A percentile compares a stretch with the other conserved stretches of the same genome.
Evolutionary conservation across 2,113 vertebrate species (phyloP).

Genomic region (Anarhynchus alexandrinus): DNA sequence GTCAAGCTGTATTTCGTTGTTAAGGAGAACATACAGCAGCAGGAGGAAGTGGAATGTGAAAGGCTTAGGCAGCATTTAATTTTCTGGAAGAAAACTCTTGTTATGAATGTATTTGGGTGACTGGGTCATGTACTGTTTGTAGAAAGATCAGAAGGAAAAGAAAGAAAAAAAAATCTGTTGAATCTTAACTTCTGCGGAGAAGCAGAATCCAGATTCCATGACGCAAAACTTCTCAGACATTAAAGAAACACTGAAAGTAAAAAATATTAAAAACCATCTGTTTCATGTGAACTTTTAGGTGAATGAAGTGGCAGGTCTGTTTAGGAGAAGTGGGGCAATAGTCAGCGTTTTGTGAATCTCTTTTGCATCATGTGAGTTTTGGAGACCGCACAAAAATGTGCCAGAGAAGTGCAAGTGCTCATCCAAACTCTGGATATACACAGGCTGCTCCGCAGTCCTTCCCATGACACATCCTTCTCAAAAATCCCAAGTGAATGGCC

Average conservation of each 20-base stretch:
- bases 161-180: not conserved
- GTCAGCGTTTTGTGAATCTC: not conserved
- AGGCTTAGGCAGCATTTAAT: not conserved
- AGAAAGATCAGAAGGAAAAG: not conserved
- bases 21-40: not conserved
- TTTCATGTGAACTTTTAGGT: not conserved
- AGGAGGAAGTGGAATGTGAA: not conserved
- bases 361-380: not conserved
- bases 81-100: not conserved
- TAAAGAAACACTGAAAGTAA: not conserved
- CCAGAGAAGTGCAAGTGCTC: not conserved
- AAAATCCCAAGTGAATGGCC: not conserved
- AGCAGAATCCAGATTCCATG: not conserved
- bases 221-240: not conserved
- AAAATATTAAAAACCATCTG: not conserved
- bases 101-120: not conserved
- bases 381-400: not conserved
- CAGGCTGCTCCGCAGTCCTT: not conserved
- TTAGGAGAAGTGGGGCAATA: not conserved
- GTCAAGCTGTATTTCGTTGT: not conserved
- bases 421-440: not conserved
- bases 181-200: not conserved
- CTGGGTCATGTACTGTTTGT: not conserved
- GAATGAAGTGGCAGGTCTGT: not conserved
- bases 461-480: not conserved